Conservation (phyloP, 1,140 invertebrate genomes). For the Medauroidea extradentata region DNA sequence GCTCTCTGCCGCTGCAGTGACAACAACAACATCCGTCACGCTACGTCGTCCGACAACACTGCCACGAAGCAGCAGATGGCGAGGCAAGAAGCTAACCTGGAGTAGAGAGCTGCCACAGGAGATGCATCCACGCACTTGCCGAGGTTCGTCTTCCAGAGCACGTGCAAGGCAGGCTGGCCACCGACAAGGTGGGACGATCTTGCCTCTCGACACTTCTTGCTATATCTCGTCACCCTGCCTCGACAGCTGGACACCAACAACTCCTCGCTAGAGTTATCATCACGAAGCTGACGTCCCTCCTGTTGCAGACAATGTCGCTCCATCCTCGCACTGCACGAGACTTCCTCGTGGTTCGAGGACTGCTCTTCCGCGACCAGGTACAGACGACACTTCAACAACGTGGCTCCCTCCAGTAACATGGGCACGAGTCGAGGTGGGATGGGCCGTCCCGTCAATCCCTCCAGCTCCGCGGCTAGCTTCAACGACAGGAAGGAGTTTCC, state of each 20-base stretch:
- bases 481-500: slow-evolving; percentile 12
- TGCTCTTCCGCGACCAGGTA: too few species aligned
- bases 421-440: too few species aligned
- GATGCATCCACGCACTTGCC: slow-evolving; percentile 69
- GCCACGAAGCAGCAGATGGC: slow-evolving; percentile 21
- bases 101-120: slow-evolving; percentile 50
- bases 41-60: too few species aligned
- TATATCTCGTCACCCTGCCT: not conserved
- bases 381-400: too few species aligned
- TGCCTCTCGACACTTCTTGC: too few species aligned
- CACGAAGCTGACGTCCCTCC: slow-evolving; percentile 4
- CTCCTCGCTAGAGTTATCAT: not conserved
- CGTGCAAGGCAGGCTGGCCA: slow-evolving; percentile 8
- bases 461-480: slow-evolving; percentile 4
- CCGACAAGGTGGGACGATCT: not conserved
- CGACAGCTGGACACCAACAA: not conserved
- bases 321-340: too few species aligned
- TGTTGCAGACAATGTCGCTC: too few species aligned
- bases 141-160: slow-evolving; percentile 54
- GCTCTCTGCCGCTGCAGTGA: slow-evolving; percentile 39
- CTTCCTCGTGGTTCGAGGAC: too few species aligned
- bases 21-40: too few species aligned
- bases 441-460: not conserved
- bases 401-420: too few species aligned
- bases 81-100: slow-evolving; percentile 42